Evolutionary conservation across 2,888 invertebrate species (phyloP).

Genomic region (Candidula unifasciata): DNA sequence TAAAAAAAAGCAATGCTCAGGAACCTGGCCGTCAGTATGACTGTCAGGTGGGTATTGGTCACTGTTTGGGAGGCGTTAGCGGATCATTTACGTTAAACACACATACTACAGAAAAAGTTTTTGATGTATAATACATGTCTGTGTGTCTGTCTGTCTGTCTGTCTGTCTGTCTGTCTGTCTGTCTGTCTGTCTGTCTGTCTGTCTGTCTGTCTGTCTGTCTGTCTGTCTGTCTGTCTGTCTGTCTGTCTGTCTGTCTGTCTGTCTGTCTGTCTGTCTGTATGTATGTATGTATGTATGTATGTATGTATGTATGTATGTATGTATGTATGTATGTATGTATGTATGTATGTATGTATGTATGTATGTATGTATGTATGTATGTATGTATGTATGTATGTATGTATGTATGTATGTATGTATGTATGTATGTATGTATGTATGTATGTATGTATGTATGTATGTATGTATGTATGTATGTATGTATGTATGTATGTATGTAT

Average conservation of each 20-base stretch:
- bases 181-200: conserved; percentile 40
- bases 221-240: conserved; percentile 27
- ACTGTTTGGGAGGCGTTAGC: too few relatives aligned
- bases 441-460: conserved; percentile 20
- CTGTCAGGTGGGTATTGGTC: too few relatives aligned
- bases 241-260: conserved; percentile 31
- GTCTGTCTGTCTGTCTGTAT: conserved; percentile 21
- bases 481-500: too few relatives aligned
- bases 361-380: conserved; percentile 9
- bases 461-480: too few relatives aligned
- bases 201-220: neutral
- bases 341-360: conserved; percentile 22
- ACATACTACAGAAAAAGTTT: too few relatives aligned
- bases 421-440: conserved; percentile 17
- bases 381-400: neutral
- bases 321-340: conserved; percentile 29
- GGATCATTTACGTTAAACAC: too few relatives aligned
- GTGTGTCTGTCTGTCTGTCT: conserved; percentile 26
- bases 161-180: conserved; percentile 37
- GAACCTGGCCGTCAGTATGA: too few relatives aligned
- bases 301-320: conserved; percentile 29
- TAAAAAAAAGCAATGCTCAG: too few relatives aligned
- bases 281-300: conserved; percentile 17
- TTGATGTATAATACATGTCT: too few relatives aligned
- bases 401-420: neutral